Evolutionary conservation across 2,888 invertebrate genomes (phyloP), one percentile per base, ranked within the genome.

Genomic region (Stenchaetothrips biformis): DNA sequence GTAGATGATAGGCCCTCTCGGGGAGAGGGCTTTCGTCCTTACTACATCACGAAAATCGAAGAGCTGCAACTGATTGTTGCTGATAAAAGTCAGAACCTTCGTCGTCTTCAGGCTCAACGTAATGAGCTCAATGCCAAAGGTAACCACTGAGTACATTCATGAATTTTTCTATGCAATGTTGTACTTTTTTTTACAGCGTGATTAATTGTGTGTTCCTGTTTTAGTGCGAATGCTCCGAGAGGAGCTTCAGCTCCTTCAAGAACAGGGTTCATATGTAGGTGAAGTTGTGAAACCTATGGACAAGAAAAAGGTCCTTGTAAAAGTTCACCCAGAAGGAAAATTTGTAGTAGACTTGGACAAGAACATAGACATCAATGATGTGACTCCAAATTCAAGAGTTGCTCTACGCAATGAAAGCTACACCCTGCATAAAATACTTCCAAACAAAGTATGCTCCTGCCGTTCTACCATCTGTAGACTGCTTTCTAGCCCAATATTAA

Each of bases 231-330:
- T 98, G 96, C 87, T 99, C 82, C 92, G 99, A 11, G 99, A 99
- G 86, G 99, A 99, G 86, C 89, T 99, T 0, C 98, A 99, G 88
- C 90, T 99, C 48, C 89, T 99, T 16, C 95, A 95, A 87, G 99
- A 99, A 86, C 99, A 99, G 87, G 99, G 99, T 18, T 98, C 98
- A 25, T 99, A 99, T 88, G 99, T 99, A 3, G 99, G 99, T 13
- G 99, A 99, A 89, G 99, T 99, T 7, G 98, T 99, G 0, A 99
- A 99, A 86, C 98, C 98, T 0, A 99, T 99, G 99, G 99, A 99
- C 87, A 99, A 99, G 88, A 99, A 99, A 88, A 99, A 99, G 87
- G 99, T 99, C 0, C 90, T 99, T 0, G 99, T 99, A 0, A 99
- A 99, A 89, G 98, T 99, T 0, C 99, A 99, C 86, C 99, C 99